phyloP scores from a whole-genome alignment of 2,113 vertebrate genomes.

The Hippotragus niger region DNA sequence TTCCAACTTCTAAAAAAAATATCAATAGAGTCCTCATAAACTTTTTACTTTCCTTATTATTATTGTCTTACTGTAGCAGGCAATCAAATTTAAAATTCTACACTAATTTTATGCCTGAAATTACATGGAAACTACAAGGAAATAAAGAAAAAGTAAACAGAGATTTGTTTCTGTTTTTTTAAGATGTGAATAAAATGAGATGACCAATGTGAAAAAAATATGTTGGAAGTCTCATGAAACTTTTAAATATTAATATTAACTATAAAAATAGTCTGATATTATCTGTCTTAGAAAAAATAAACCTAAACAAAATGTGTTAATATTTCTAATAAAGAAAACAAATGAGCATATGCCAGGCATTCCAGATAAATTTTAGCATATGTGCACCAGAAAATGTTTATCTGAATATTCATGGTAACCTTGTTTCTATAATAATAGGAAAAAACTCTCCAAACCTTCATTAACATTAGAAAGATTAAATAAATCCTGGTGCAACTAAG shows the following conservation, averaged over 20 bases:
- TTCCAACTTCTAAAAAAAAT: neutral
- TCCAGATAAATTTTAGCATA: neutral
- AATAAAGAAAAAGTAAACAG: neutral
- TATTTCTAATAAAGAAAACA: neutral
- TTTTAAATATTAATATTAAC: neutral
- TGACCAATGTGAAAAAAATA: neutral
- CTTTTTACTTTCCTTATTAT: neutral
- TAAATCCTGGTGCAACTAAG: neutral
- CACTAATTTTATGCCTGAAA: neutral
- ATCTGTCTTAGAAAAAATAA: neutral
- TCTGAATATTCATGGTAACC: neutral
- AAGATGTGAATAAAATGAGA: neutral
- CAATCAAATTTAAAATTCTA: neutral
- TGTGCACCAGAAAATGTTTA: neutral
- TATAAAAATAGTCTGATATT: neutral
- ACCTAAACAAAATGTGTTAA: neutral
- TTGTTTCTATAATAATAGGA: neutral
- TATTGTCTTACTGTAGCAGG: neutral
- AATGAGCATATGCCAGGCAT: neutral
- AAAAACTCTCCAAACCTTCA: neutral
- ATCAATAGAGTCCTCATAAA: neutral
- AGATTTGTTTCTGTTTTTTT: neutral
- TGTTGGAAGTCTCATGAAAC: neutral
- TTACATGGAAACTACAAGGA: neutral
- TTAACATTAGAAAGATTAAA: neutral